A percentile compares a stretch with the other conserved stretches of the same genome.
These are phyloP conservation scores for Petrocephalus schoutedeni DNA, from an alignment of 2,797 vertebrate genomes.

Conservation along the genomic window DNA sequence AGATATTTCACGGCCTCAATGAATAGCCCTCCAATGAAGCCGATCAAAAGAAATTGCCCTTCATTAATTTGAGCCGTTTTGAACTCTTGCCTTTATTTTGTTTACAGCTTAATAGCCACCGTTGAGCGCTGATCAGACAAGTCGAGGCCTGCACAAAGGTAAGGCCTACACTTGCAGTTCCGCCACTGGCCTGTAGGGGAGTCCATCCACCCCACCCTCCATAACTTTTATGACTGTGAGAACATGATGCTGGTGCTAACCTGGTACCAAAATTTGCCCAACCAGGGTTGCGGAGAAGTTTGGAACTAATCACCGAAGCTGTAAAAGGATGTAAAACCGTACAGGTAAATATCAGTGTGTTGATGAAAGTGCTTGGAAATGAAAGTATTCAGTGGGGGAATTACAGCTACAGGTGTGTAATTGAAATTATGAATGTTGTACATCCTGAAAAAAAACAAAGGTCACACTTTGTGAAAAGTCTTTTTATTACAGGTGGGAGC, in stretches of 20 bases:
- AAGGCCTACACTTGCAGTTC: slow-evolving; percentile 21
- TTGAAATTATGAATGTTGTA: neutral
- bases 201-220: neutral
- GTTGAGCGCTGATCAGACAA: neutral
- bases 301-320: neutral
- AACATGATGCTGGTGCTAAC: neutral
- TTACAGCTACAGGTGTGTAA: neutral
- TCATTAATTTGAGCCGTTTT: neutral
- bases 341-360: neutral
- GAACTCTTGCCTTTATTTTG: neutral
- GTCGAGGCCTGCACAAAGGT: slow-evolving; percentile 30
- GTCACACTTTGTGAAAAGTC: neutral
- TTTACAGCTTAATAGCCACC: neutral
- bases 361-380: neutral
- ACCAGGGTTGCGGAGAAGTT: neutral
- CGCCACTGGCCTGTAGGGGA: slow-evolving; percentile 25
- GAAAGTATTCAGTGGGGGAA: neutral
- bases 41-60: neutral
- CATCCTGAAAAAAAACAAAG: neutral
- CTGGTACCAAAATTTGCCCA: neutral
- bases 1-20: neutral
- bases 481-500: neutral
- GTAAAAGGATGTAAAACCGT: neutral
- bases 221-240: neutral
- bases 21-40: neutral